Evolutionary conservation across 1,140 invertebrate genomes (phyloP).

Genomic region (Fopius arisanus): DNA sequence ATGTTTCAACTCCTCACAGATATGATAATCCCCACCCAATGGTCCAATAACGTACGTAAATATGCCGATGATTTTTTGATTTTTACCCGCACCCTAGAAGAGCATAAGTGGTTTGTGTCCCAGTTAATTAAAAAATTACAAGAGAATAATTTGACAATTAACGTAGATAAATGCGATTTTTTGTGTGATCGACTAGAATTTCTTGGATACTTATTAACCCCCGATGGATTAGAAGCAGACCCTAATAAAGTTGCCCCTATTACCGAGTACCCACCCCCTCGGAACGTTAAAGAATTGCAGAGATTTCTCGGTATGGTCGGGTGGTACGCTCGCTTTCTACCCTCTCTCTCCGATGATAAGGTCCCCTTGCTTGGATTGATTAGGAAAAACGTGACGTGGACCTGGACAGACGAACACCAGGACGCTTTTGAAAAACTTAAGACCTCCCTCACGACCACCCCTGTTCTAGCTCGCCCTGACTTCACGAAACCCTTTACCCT

Average conservation of each 20-base stretch:
- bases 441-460: too few relatives aligned
- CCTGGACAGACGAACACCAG: too few relatives aligned
- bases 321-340: too few relatives aligned
- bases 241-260: neutral
- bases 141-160: neutral
- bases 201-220: neutral
- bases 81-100: neutral
- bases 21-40: neutral
- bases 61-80: neutral
- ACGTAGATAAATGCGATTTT: neutral
- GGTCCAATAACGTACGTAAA: neutral
- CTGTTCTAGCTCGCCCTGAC: neutral
- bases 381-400: too few relatives aligned
- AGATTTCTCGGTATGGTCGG: too few relatives aligned
- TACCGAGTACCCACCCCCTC: neutral
- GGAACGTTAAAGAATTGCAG: too few relatives aligned
- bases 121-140: neutral
- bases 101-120: conserved; percentile 6
- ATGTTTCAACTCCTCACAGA: neutral
- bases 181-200: neutral
- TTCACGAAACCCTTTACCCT: neutral
- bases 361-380: too few relatives aligned
- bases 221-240: neutral
- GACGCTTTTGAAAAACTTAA: too few relatives aligned
- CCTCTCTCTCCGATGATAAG: too few relatives aligned